These are phyloP conservation scores for Drosophila anceps DNA, from an alignment of 2,888 invertebrate species.

Conservation along the genomic window DNA sequence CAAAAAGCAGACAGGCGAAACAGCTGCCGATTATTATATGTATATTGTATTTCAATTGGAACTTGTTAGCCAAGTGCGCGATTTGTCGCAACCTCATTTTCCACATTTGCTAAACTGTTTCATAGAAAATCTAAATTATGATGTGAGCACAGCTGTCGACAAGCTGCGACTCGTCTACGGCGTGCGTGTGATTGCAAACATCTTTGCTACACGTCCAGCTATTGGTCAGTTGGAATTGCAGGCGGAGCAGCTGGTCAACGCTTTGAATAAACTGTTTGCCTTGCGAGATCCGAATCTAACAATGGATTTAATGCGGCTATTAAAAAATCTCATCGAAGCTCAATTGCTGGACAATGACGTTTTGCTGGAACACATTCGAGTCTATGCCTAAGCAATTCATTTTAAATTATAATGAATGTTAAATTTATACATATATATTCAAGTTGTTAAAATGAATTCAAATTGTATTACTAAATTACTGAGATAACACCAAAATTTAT, in stretches of 20 bases:
- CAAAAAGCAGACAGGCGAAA: conserved; percentile 62
- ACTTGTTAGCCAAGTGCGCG: conserved; percentile 22
- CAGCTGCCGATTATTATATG: conserved; percentile 74
- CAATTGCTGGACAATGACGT: conserved; percentile 24
- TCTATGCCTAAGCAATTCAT: conserved; percentile 21
- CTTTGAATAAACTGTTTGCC: conserved; percentile 74
- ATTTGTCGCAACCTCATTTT: conserved; percentile 16
- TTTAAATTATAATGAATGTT: background rate
- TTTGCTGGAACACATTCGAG: conserved; percentile 38
- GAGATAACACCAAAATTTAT: background rate
- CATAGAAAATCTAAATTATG: conserved; percentile 47
- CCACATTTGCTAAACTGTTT: conserved; percentile 41
- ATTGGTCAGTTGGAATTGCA: background rate
- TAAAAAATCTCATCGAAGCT: conserved; percentile 66
- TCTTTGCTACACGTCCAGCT: conserved; percentile 53
- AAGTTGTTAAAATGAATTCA: background rate
- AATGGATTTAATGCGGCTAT: conserved; percentile 69
- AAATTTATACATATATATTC: background rate
- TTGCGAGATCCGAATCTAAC: conserved; percentile 51
- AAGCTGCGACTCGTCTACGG: conserved; percentile 67
- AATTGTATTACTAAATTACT: background rate
- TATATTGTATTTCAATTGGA: conserved; percentile 71
- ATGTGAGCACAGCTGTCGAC: conserved; percentile 38
- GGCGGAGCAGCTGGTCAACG: conserved; percentile 28
- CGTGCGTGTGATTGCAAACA: conserved; percentile 72